These are phyloP conservation scores for Flexamia atlantica DNA, from an alignment of 2,888 invertebrate species.

Conservation along the genomic window DNA sequence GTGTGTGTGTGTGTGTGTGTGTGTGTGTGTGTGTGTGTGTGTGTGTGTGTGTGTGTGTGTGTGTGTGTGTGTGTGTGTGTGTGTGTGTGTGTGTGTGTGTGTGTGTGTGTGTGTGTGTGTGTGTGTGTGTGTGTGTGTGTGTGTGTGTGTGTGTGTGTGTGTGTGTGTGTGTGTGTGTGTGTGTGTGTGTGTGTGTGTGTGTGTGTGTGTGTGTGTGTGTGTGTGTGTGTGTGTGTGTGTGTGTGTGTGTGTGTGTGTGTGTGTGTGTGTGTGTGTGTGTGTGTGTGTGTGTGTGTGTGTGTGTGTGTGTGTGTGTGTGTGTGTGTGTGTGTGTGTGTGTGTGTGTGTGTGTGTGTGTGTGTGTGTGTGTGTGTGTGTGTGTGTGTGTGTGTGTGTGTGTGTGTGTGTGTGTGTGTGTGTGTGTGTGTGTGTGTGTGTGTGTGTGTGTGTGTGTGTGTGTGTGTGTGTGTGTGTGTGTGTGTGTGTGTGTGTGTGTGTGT, in stretches of 20 bases:
- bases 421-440: constrained; percentile 19
- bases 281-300: constrained; percentile 32
- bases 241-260: constrained; percentile 37
- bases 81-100: constrained; percentile 45
- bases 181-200: constrained; percentile 34
- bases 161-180: constrained; percentile 40
- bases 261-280: constrained; percentile 32
- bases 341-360: constrained; percentile 29
- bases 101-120: constrained; percentile 47
- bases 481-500: constrained; percentile 31
- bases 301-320: constrained; percentile 32
- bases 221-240: constrained; percentile 29
- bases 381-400: constrained; percentile 32
- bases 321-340: constrained; percentile 32
- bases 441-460: constrained; percentile 40
- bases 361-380: constrained; percentile 38
- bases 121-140: constrained; percentile 49
- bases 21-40: constrained; percentile 43
- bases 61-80: constrained; percentile 43
- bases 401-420: constrained; percentile 36
- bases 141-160: constrained; percentile 46
- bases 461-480: constrained; percentile 27
- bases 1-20: constrained; percentile 47
- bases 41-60: constrained; percentile 47
- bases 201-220: constrained; percentile 11